Evolutionary conservation across 1,140 invertebrate species (phyloP), one percentile per base, ranked within the genome.

Genomic region (Drosophila gunungcola): DNA sequence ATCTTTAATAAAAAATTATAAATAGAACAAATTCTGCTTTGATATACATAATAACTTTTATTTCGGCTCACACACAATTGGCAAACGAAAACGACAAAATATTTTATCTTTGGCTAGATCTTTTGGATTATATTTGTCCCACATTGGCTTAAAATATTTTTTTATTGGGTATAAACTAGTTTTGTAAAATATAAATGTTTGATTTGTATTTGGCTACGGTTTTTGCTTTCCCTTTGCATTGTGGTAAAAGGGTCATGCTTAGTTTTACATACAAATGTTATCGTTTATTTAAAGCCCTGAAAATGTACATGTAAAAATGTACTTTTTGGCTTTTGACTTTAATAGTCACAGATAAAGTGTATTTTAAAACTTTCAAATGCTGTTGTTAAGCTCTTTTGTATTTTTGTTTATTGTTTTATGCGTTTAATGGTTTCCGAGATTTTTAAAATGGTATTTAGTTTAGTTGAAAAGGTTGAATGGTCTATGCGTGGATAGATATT

Each of bases 21-120:
- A 51, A 4, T 25, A 34, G 4, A 29, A 21, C 5, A 32, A 16
- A 4, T 27, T 54, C 7, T 25, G 34, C 16, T 48, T 55, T 53
- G 34, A 27, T 69, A 49, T 70, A 13, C 16, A 42, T 57, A 48
- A 36, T 69, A 54, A 63, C 34, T 57, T 76, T 72, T 84, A 85
- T 73, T 85, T 67, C 56, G 34, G 51, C 56, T 67, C 41, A 49
- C 49, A 55, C 56, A 69, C 61, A 80, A 25, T 76, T 79, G 60
- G 61, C 73, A 84, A 63, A 85, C 65, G 60, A 55, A 84, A 85
- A 65, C 76, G 76, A 61, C 65, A 85, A 73, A 80, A 77, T 56
- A 84, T 84, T 73, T 77, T 57, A 77, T 73, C 54, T 80, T 85
- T 84, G 78, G 80, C 81, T 79, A 83, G 60, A 36, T 58, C 25